A percentile compares a stretch with the other conserved stretches of the same genome.
These are phyloP conservation scores for Norana najaformis DNA, from an alignment of 2,888 invertebrate genomes.

Conservation along the genomic window DNA sequence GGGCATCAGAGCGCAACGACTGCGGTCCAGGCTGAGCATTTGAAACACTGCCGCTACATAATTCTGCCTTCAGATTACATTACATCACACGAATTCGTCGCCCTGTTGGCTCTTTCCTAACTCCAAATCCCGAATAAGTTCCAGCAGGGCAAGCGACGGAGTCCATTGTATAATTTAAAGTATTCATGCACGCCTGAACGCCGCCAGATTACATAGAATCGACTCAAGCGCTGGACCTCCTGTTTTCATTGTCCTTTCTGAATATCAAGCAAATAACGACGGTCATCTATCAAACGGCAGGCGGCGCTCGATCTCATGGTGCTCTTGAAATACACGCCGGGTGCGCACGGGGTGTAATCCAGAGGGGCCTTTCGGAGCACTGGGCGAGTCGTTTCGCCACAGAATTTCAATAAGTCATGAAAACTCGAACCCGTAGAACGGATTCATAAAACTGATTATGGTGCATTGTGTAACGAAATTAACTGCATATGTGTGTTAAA, in stretches of 20 bases:
- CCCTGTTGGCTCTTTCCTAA: not conserved
- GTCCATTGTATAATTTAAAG: not conserved
- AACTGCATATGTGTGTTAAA: conserved; percentile 5
- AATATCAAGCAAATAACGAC: not conserved
- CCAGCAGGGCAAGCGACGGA: not conserved
- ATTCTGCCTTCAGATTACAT: not conserved
- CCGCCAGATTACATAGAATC: conserved; percentile 13
- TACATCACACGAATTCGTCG: not conserved
- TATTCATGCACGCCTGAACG: conserved; percentile 13
- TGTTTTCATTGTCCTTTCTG: conserved; percentile 13
- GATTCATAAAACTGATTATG: not conserved
- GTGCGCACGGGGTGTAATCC: not conserved
- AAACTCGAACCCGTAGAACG: not conserved
- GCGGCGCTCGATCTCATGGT: not conserved
- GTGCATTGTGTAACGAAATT: not conserved
- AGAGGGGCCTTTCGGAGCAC: not conserved
- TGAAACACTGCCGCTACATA: not conserved
- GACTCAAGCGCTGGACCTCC: not conserved
- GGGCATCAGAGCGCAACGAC: not conserved
- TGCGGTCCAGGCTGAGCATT: not conserved
- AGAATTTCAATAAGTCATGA: not conserved
- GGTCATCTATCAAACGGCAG: not conserved
- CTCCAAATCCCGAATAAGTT: not conserved
- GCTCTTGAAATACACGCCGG: not conserved
- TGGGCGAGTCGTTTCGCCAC: not conserved